Evolutionary conservation across 2,888 invertebrate genomes (phyloP).

Genomic region (Elysia crispata): DNA sequence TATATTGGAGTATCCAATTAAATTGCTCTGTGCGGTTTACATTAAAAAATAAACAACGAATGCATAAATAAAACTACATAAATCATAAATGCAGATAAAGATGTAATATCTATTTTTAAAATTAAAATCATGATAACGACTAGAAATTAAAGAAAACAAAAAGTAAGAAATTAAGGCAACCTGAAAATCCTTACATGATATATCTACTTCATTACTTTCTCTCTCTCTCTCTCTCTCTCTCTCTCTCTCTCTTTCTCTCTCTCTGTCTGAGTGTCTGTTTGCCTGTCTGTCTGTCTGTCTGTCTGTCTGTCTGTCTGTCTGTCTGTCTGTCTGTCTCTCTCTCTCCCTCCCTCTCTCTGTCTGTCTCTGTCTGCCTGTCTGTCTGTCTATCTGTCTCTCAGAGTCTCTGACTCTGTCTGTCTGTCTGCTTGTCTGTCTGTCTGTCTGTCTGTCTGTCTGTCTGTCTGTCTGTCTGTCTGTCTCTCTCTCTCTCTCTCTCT

Average conservation of each 20-base stretch:
- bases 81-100: constrained; percentile 42
- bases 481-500: background rate
- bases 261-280: background rate
- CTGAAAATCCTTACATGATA: no score
- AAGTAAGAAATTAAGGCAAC: no score
- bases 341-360: constrained; percentile 14
- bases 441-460: background rate
- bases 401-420: background rate
- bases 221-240: background rate
- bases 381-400: background rate
- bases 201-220: no score
- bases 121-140: no score
- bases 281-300: background rate
- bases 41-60: no score
- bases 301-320: constrained; percentile 16
- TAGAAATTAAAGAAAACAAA: no score
- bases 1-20: no score
- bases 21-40: no score
- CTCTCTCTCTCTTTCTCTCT: background rate
- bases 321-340: constrained; percentile 6
- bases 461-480: background rate
- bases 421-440: no score
- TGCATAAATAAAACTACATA: no score
- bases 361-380: background rate
- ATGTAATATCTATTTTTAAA: no score